Conservation (phyloP, 2,797 vertebrate species). For the Sebastes vulpes region DNA sequence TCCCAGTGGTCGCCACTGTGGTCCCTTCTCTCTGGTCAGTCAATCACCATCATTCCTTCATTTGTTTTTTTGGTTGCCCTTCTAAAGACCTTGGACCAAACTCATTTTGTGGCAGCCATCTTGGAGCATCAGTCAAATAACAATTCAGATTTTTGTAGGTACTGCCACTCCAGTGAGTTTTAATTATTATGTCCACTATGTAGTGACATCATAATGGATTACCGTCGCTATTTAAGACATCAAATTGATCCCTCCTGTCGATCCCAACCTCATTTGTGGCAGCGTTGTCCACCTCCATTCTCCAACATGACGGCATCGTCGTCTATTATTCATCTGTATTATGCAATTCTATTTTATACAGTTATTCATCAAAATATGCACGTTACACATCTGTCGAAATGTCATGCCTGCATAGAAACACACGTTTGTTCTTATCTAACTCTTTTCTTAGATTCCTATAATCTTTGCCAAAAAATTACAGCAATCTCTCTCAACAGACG, state of each 20-base stretch:
- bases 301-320: not conserved
- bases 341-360: not conserved
- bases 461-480: conserved; percentile 7
- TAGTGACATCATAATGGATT: not conserved
- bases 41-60: not conserved
- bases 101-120: not conserved
- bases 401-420: not conserved
- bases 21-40: not conserved
- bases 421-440: not conserved
- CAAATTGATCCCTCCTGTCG: not conserved
- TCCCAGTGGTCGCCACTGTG: not conserved
- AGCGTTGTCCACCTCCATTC: not conserved
- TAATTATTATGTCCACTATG: not conserved
- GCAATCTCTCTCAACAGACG: not conserved
- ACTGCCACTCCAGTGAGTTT: not conserved
- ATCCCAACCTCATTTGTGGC: not conserved
- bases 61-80: not conserved
- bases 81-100: not conserved
- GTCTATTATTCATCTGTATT: not conserved
- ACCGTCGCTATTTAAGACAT: not conserved
- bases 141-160: not conserved
- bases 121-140: not conserved
- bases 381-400: not conserved
- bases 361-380: not conserved
- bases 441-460: not conserved